Percentiles rank a stretch among this genome's conserved stretches.
Conservation (phyloP, 2,888 invertebrate species). For the Drosophila mulleri region DNA sequence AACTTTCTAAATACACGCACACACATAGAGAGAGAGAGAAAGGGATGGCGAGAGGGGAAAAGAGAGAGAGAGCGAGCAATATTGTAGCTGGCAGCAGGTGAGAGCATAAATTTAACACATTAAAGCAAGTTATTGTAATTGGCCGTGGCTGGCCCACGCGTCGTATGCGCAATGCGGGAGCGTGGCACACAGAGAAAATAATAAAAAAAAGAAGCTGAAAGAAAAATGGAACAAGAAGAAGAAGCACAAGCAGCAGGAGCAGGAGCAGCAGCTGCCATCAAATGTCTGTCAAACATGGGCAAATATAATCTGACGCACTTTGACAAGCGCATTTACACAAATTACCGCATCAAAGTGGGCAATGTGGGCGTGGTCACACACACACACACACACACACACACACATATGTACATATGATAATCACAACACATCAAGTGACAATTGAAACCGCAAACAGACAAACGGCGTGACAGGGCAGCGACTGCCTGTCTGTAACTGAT, state of each 20-base stretch:
- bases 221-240: not conserved
- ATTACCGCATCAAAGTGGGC: constrained; percentile 66
- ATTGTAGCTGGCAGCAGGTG: constrained; percentile 61
- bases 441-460: constrained; percentile 80
- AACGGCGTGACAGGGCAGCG: constrained; percentile 62
- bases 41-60: too few relatives aligned
- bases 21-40: not conserved
- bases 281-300: constrained; percentile 50
- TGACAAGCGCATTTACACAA: constrained; percentile 75
- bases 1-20: constrained; percentile 41
- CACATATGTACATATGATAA: constrained; percentile 57
- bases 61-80: too few relatives aligned
- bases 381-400: constrained; percentile 31
- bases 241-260: not conserved
- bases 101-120: constrained; percentile 67
- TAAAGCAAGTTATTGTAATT: constrained; percentile 58
- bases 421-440: constrained; percentile 80
- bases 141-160: constrained; percentile 19
- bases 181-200: not conserved
- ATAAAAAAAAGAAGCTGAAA: not conserved
- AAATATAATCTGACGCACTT: constrained; percentile 70
- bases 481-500: constrained; percentile 44
- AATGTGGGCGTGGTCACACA: constrained; percentile 34
- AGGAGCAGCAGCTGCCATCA: constrained; percentile 13
- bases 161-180: constrained; percentile 40